Base-by-base conservation (phyloP, 2,797 vertebrate genomes). In the Nannoperca obscura region DNA sequence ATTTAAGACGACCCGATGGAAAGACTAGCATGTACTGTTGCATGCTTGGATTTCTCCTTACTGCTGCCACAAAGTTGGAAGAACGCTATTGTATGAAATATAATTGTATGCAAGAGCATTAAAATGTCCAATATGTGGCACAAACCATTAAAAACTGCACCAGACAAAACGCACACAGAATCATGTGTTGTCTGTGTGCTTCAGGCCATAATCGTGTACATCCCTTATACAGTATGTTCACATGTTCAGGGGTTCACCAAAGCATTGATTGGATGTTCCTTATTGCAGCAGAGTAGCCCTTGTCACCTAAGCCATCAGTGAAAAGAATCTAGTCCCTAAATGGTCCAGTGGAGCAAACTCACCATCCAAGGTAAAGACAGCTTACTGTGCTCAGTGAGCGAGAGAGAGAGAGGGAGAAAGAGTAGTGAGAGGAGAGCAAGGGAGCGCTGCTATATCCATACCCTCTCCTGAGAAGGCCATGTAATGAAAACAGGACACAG, bases 401-500 rank as follows among this genome's bases (percentile, higher is more conserved):
- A 76, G 75, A 72, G 74, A 62, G 44, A 59, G 58, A 44, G 68
- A 36, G 22, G 22, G 50, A 20, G 65, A 71, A 17, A 59, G 27
- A 49, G 78, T 17, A 17, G 69, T 6, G 78, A 82, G 52, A 50
- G 17, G 34, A 46, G 81, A 74, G 74, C 11, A 30, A 55, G 52
- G 24, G 74, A 70, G 71, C 20, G 57, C 76, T 54, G 80, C 74
- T 80, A 60, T 63, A 86, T 85, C 78, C 82, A 64, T 55, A 69
- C 73, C 57, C 80, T 83, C 88, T 87, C 84, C 74, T 50, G 83
- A 81, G 83, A 80, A 90, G 85, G 79, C 79, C 15, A 44, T 83
- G 78, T 87, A 88, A 91, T 90, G 85, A 86, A 88, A 86, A 84
- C 84, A 91, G 87, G 88, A 88, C 83, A 89, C 82, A 88, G 89